Evolutionary conservation across 2,888 invertebrate genomes (phyloP), one percentile per base, ranked within the genome.

Genomic region (Lathronympha strigana): DNA sequence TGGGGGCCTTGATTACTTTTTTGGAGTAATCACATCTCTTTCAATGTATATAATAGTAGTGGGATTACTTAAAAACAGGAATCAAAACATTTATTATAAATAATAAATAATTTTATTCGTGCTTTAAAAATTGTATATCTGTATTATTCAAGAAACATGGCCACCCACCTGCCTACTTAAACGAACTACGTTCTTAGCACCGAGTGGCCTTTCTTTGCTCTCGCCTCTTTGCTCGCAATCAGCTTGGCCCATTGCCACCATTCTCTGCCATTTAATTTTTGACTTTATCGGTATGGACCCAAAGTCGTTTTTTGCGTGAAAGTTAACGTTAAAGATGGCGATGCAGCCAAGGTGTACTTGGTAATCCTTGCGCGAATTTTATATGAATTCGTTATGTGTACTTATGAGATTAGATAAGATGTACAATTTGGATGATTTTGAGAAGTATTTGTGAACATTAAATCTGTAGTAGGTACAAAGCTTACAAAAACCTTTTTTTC

Each of bases 201-300:
- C 6, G 25, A 28, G 15, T 38, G 11, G 40, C 40, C 54, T 17
- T 38, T 54, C 54, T 54, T 55, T 55, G 6, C 55, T 43, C 4
- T 54, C 8, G 23, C 25, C 53, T 54, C 36, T 43, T 28, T 19
- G 5, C 38, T 54, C 17, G 54, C 55, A 43, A 57, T 57, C 55
- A 57, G 28, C 55, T 57, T 57, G 55, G 55, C 43, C 55, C 17
- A 1, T 19, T 57, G 55, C 55, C 55, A 57, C n/a, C 21, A 19
- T 25, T 28, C 13, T 13, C 4, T 17, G 4, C n/a, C 8, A 31
- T 31, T 57, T 4, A 9, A 57, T 17, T 19, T 43, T 19, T 3
- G 28, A 31, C 28, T 17, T 31, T 43, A 28, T 19, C 8, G 0
- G 1, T n/a, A 1, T 21, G 2, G 28, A 3, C 2, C 17, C 31